phyloP scores from a whole-genome alignment of 2,113 vertebrate species.

The Elgaria multicarinata region DNA sequence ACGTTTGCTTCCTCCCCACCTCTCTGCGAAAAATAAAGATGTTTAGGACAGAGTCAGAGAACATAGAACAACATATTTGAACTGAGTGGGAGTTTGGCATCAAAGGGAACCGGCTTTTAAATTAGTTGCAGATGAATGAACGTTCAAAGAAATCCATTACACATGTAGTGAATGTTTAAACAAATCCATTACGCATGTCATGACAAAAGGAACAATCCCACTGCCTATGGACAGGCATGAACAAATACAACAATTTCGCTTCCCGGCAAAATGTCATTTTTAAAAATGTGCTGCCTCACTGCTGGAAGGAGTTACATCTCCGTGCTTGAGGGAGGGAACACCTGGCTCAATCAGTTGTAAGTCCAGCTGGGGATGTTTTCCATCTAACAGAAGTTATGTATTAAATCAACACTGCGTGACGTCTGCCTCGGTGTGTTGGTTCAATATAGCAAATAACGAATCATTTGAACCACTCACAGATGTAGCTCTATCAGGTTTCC shows the following conservation, averaged over 20 bases:
- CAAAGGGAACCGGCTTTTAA: neutral
- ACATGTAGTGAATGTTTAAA: neutral
- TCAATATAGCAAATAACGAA: slow-evolving; percentile 20
- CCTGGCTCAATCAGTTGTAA: neutral
- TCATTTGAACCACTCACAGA: neutral
- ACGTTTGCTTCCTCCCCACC: neutral
- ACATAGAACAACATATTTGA: slow-evolving; percentile 12
- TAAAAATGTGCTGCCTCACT: neutral
- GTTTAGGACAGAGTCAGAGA: neutral
- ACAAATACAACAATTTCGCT: neutral
- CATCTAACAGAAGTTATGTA: neutral
- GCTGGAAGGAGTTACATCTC: neutral
- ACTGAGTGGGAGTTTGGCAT: slow-evolving; percentile 1
- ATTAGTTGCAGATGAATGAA: slow-evolving; percentile 19
- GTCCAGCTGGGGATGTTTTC: neutral
- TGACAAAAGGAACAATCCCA: neutral
- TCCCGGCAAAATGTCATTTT: neutral
- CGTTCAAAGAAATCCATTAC: neutral
- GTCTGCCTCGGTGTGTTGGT: neutral
- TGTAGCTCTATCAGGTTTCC: neutral
- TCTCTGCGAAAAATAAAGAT: neutral
- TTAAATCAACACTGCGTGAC: neutral
- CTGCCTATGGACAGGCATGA: neutral
- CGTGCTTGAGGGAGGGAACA: neutral
- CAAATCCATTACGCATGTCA: neutral